Evolutionary conservation across 2,797 vertebrate species (phyloP).

Genomic region (Pseudocheirus occidentalis): DNA sequence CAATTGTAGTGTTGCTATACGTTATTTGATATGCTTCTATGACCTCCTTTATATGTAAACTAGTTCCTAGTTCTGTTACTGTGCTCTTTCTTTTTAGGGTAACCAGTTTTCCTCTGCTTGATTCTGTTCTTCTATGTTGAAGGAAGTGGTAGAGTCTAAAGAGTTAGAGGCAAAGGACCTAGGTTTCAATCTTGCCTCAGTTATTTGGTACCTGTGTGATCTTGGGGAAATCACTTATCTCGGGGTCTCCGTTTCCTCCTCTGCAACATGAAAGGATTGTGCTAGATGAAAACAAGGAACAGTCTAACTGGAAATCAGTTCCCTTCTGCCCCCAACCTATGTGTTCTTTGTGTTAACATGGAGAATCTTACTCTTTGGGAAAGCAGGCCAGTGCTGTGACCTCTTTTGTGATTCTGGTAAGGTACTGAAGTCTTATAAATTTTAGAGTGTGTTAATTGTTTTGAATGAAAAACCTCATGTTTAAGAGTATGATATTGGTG

Average conservation of each 20-base stretch:
- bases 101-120: not conserved
- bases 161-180: not conserved
- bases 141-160: not conserved
- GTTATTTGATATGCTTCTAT: not conserved
- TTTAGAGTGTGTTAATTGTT: not conserved
- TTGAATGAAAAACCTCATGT: not conserved
- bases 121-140: not conserved
- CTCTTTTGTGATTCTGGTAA: not conserved
- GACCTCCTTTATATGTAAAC: not conserved
- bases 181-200: not conserved
- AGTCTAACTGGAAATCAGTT: not conserved
- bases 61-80: not conserved
- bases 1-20: conserved; percentile 51
- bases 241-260: not conserved
- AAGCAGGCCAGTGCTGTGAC: not conserved
- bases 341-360: not conserved
- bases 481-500: not conserved
- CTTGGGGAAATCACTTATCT: not conserved
- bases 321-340: not conserved
- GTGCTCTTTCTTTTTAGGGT: not conserved
- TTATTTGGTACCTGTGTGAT: not conserved
- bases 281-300: not conserved
- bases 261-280: not conserved
- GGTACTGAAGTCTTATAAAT: not conserved
- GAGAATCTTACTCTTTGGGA: not conserved